A percentile compares a stretch with the other conserved stretches of the same genome.
These are phyloP conservation scores for Corynorhinus townsendii DNA, from an alignment of 2,113 vertebrate species.

Conservation along the genomic window DNA sequence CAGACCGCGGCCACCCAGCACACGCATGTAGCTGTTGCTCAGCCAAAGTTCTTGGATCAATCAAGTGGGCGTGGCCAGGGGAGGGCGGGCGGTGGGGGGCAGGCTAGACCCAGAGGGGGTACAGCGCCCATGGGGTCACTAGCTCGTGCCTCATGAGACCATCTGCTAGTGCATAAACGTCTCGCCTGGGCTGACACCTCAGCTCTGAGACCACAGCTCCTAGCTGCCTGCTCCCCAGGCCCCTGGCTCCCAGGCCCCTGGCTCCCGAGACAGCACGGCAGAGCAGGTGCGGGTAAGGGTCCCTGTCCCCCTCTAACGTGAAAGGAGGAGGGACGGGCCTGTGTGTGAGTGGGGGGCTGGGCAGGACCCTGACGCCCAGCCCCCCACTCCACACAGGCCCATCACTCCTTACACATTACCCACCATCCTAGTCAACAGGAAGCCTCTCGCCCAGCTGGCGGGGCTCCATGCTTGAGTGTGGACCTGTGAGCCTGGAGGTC, in stretches of 20 bases:
- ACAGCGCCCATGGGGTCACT: background rate
- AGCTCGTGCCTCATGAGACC: background rate
- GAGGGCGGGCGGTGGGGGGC: background rate
- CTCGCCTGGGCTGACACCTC: background rate
- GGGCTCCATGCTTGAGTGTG: no score
- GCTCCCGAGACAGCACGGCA: no score
- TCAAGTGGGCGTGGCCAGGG: background rate
- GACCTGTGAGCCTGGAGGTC: no score
- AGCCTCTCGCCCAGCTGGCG: background rate
- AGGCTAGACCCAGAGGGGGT: rapidly evolving
- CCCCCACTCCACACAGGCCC: background rate
- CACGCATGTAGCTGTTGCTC: background rate
- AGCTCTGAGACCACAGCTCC: background rate
- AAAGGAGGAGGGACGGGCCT: no score
- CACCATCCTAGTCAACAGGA: slow-evolving; percentile 21
- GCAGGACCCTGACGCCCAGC: background rate
- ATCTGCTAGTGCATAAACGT: rapidly evolving
- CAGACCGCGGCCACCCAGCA: background rate
- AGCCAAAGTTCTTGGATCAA: background rate
- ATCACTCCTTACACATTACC: background rate
- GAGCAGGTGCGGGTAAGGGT: background rate
- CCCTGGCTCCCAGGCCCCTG: background rate
- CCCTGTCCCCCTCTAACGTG: background rate
- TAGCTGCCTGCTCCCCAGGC: background rate
- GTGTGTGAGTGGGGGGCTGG: no score